Evolutionary conservation across 2,113 vertebrate species (phyloP).

Genomic region (Hyla sarda): DNA sequence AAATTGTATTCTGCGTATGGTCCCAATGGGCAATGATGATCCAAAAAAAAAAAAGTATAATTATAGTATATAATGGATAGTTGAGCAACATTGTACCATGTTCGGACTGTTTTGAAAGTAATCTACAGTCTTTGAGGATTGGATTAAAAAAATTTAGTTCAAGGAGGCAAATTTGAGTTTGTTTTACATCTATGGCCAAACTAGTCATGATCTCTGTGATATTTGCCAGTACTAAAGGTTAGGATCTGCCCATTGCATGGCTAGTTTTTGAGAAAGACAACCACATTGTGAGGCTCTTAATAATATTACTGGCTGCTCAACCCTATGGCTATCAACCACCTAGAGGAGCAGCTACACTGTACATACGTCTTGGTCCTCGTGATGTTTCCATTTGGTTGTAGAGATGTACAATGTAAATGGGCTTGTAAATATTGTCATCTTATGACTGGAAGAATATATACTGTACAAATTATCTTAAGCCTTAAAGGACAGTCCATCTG

Average conservation of each 20-base stretch:
- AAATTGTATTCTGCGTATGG: not conserved
- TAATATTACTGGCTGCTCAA: not conserved
- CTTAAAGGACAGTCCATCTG: too few relatives aligned
- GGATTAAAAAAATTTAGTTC: not conserved
- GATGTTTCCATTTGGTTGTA: not conserved
- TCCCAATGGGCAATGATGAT: not conserved
- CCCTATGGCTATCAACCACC: not conserved
- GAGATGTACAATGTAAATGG: not conserved
- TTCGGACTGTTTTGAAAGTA: not conserved
- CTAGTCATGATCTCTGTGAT: not conserved
- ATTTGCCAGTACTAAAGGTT: not conserved
- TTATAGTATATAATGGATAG: not conserved
- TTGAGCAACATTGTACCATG: not conserved
- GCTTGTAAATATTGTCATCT: not conserved
- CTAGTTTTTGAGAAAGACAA: not conserved
- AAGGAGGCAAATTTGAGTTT: not conserved
- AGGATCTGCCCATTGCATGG: not conserved
- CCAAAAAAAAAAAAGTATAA: not conserved
- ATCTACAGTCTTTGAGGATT: not conserved
- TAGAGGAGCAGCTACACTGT: not conserved
- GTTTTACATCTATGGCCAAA: too few relatives aligned
- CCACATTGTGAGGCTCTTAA: not conserved
- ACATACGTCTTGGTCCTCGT: not conserved
- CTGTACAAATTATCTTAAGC: too few relatives aligned
- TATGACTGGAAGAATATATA: not conserved